phyloP scores from a whole-genome alignment of 2,888 invertebrate genomes.

The Psylliodes chrysocephalus region DNA sequence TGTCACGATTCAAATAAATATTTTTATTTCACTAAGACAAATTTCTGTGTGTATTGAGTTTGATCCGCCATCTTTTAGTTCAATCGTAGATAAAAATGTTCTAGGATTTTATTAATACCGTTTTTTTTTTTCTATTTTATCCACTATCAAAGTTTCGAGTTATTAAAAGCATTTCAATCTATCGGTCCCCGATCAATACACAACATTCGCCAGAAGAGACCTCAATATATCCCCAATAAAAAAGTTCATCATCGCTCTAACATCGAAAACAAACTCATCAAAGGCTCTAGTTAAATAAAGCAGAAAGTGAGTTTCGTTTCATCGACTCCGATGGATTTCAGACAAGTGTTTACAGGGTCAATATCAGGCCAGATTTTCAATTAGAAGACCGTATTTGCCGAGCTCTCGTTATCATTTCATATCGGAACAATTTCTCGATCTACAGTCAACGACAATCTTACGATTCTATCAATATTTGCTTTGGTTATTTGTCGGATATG shows the following conservation, averaged over 20 bases:
- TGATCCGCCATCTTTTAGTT: no score
- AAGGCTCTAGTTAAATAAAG: slow-evolving; percentile 57
- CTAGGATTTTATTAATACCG: no score
- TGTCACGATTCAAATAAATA: no score
- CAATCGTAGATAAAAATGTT: no score
- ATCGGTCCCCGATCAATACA: no score
- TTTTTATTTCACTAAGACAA: no score
- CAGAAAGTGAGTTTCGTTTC: slow-evolving; percentile 51
- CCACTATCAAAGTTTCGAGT: no score
- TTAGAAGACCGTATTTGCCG: slow-evolving; percentile 64
- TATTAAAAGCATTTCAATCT: no score
- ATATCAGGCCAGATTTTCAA: slow-evolving; percentile 64
- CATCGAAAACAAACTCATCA: slow-evolving; percentile 61
- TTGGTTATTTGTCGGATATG: slow-evolving; percentile 34
- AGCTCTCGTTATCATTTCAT: slow-evolving; percentile 66
- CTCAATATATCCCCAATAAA: slow-evolving; percentile 53
- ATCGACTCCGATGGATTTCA: slow-evolving; percentile 60
- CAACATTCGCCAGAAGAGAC: no score
- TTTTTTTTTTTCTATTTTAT: no score
- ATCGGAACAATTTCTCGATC: slow-evolving; percentile 60
- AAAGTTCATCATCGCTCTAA: slow-evolving; percentile 58
- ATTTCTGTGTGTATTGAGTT: no score
- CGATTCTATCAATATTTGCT: slow-evolving; percentile 44
- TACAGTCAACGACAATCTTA: slow-evolving; percentile 54
- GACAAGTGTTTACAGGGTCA: slow-evolving; percentile 65